Percentiles rank a stretch among this genome's conserved stretches.
Evolutionary conservation across 2,113 vertebrate species (phyloP).

Genomic region (Pedionomus torquatus): DNA sequence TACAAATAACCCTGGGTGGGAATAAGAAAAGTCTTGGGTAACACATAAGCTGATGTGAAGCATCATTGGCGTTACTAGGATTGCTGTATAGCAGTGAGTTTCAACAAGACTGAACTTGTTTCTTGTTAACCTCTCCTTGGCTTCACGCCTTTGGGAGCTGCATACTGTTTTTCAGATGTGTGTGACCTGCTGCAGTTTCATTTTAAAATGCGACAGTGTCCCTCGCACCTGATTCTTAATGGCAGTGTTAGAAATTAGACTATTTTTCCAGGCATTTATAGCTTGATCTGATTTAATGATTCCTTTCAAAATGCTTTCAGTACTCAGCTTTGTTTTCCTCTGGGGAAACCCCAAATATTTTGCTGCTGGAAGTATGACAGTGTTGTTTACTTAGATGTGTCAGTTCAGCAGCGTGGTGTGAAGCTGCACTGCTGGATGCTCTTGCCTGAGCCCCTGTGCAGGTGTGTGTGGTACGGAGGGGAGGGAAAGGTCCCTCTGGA

Average conservation of each 20-base stretch:
- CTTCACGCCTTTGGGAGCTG: not conserved
- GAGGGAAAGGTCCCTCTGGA: not conserved
- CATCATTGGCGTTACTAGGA: not conserved
- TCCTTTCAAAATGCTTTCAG: not conserved
- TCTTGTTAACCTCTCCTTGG: not conserved
- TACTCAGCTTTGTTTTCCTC: not conserved
- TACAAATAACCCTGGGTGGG: slow-evolving; percentile 13
- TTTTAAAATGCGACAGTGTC: not conserved
- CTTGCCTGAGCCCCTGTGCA: not conserved
- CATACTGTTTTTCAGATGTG: not conserved
- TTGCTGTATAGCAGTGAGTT: not conserved
- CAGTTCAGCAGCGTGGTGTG: accelerated
- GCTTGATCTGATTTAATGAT: not conserved
- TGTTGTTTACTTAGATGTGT: not conserved
- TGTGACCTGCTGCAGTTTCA: not conserved
- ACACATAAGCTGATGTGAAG: not conserved
- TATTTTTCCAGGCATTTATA: not conserved
- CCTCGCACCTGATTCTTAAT: not conserved
- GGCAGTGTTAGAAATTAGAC: not conserved
- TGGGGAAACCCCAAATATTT: not conserved
- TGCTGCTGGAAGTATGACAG: not conserved
- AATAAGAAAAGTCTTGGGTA: not conserved
- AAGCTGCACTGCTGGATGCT: not conserved
- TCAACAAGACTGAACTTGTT: slow-evolving; percentile 36
- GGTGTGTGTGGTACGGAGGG: not conserved